A percentile compares a stretch with the other conserved stretches of the same genome.
These are phyloP conservation scores for Micrasema minimum DNA, from an alignment of 1,140 invertebrate genomes.

Conservation along the genomic window DNA sequence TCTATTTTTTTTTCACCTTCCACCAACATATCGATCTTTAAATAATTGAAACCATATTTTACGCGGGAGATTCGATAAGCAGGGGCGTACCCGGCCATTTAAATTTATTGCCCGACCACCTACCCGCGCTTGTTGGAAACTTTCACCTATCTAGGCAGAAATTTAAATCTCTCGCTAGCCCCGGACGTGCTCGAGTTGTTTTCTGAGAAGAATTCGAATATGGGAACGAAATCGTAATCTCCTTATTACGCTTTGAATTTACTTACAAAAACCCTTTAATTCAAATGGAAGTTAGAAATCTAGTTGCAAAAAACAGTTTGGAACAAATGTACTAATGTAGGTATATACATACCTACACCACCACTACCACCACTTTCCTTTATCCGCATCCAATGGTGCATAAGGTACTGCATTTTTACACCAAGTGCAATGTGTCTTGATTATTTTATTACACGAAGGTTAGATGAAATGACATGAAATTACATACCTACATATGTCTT, in stretches of 20 bases:
- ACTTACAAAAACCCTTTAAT: no score
- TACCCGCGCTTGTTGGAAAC: constrained; percentile 48
- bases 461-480: no score
- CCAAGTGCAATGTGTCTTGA: no score
- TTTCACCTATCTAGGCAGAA: constrained; percentile 53
- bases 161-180: constrained; percentile 46
- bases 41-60: constrained; percentile 55
- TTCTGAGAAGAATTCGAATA: constrained; percentile 34
- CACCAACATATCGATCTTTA: constrained; percentile 52
- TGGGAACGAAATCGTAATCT: constrained; percentile 30
- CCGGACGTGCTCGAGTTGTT: constrained; percentile 27
- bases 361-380: no score
- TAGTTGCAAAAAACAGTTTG: no score
- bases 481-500: no score
- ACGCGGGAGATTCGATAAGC: constrained; percentile 53
- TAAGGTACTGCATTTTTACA: no score
- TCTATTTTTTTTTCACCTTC: constrained; percentile 32
- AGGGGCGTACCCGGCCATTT: constrained; percentile 52
- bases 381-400: no score
- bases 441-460: no score
- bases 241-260: constrained; percentile 7
- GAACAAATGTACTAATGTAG: no score
- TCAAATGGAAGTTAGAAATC: no score
- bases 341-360: no score
- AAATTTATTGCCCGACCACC: constrained; percentile 50